These are phyloP conservation scores for Paracanthobrama guichenoti DNA, from an alignment of 2,113 vertebrate species.

Conservation along the genomic window DNA sequence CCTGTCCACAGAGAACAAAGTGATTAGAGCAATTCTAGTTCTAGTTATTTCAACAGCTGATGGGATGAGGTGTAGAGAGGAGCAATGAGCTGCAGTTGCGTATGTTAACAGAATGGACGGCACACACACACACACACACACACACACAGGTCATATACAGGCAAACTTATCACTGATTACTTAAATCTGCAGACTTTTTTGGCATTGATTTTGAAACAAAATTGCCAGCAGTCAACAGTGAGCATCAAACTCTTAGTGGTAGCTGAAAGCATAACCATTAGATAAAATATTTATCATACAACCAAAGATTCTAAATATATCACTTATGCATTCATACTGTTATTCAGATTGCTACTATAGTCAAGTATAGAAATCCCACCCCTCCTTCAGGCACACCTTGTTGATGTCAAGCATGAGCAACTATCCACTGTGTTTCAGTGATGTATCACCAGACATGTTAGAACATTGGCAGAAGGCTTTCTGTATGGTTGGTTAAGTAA, in stretches of 20 bases:
- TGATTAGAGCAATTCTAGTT: neutral
- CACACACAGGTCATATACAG: neutral
- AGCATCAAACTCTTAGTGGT: neutral
- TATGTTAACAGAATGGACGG: neutral
- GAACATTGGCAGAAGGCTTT: neutral
- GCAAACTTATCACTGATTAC: neutral
- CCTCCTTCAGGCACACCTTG: neutral
- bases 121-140: neutral
- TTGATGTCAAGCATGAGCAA: neutral
- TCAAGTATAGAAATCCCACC: no score
- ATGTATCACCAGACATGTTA: neutral
- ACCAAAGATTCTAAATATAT: neutral
- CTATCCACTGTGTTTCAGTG: neutral
- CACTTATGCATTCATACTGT: neutral
- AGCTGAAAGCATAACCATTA: neutral
- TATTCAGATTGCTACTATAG: neutral
- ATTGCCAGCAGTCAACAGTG: neutral
- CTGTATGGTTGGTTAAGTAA: neutral
- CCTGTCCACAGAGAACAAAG: slow-evolving; percentile 40
- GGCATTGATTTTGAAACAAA: neutral
- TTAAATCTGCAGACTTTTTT: neutral
- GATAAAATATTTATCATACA: neutral
- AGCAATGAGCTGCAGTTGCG: neutral
- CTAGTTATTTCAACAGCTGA: neutral
- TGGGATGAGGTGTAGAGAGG: neutral